A percentile compares a stretch with the other conserved stretches of the same genome.
Evolutionary conservation across 2,888 invertebrate species (phyloP).

Genomic region (Ephialtes manifestator): DNA sequence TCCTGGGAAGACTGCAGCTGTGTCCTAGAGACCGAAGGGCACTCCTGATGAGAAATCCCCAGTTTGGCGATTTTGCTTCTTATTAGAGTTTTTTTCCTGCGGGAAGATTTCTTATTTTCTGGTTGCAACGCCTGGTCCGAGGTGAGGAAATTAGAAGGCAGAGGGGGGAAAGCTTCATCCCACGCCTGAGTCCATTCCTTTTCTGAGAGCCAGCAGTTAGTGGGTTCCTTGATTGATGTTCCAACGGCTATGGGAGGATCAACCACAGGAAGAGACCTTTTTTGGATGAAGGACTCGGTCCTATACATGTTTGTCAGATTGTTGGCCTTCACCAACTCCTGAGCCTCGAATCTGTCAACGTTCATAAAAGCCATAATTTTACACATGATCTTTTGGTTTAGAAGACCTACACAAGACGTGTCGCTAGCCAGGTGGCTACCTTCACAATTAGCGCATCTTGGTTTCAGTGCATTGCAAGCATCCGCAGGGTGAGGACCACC

Average conservation of each 20-base stretch:
- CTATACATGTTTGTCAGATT: not conserved
- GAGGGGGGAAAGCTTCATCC: not conserved
- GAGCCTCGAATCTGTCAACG: not conserved
- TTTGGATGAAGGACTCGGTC: not conserved
- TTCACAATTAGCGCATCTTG: not conserved
- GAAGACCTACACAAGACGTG: not conserved
- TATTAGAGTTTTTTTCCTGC: not conserved
- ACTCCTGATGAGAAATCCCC: not conserved
- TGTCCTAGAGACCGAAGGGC: not conserved
- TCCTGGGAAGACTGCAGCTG: not conserved
- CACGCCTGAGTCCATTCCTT: not conserved
- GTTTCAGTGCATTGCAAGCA: not conserved
- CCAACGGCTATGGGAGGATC: not conserved
- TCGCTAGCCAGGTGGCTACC: not conserved
- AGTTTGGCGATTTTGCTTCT: not conserved
- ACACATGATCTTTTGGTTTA: not conserved
- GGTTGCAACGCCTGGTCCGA: not conserved
- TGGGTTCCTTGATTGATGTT: not conserved
- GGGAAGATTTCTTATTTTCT: not conserved
- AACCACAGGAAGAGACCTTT: not conserved
- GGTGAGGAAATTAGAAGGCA: not conserved
- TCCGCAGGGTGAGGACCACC: not conserved
- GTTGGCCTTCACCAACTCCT: not conserved
- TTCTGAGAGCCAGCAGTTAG: not conserved
- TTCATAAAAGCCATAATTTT: not conserved